phyloP scores from a whole-genome alignment of 2,113 vertebrate genomes.

The Corythoichthys haematopterus region DNA sequence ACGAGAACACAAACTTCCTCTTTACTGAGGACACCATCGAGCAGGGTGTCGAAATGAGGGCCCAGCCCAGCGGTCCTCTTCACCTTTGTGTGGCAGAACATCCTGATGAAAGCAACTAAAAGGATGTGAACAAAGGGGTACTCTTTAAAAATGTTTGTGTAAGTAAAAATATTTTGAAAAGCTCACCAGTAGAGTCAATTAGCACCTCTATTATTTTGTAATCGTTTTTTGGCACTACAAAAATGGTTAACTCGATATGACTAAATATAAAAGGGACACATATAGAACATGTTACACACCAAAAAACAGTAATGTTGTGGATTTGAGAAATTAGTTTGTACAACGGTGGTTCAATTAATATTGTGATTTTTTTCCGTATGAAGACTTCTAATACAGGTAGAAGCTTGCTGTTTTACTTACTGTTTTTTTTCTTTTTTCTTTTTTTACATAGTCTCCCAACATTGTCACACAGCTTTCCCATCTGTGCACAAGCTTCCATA shows the following conservation, averaged over 20 bases:
- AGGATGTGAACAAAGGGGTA: neutral
- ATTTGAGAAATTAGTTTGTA: neutral
- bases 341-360: neutral
- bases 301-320: neutral
- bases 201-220: neutral
- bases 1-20: conserved; percentile 55
- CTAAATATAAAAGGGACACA: neutral
- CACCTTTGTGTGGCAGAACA: conserved; percentile 37
- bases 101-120: conserved; percentile 46
- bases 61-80: conserved; percentile 8
- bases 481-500: too few species aligned
- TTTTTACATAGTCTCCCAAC: too few species aligned
- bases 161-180: neutral
- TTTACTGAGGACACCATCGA: conserved; percentile 31
- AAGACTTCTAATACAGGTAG: too few species aligned
- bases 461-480: too few species aligned
- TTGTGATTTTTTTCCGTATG: too few species aligned
- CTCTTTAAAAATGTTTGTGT: neutral
- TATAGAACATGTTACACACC: neutral
- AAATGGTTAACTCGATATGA: too few species aligned
- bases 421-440: too few species aligned
- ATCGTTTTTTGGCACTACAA: neutral
- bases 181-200: neutral
- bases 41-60: conserved; percentile 5
- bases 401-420: too few species aligned